Evolutionary conservation across 30 jellyfish, hydroid and myxozoan genomes (phyloP), one percentile per base, ranked within the genome.

Genomic region (Chironex yamaguchii): DNA sequence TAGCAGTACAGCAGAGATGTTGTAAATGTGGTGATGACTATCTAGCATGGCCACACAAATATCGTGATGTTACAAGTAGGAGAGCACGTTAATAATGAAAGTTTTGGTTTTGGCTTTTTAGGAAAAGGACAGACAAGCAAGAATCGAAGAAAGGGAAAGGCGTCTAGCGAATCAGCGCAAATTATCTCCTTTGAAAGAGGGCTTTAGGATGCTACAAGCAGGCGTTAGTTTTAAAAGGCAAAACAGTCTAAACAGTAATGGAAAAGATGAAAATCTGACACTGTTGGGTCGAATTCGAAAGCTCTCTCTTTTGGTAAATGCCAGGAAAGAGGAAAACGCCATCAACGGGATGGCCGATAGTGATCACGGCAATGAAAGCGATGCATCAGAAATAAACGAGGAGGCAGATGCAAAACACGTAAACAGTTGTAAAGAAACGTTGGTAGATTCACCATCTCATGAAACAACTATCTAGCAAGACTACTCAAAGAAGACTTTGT

Each of bases 51-150:
- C n/a, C n/a, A n/a, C n/a, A n/a, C n/a, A n/a, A n/a, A n/a, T n/a
- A n/a, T n/a, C n/a, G n/a, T n/a, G n/a, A n/a, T n/a, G n/a, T n/a
- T n/a, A n/a, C n/a, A n/a, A n/a, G n/a, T n/a, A n/a, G n/a, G n/a
- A n/a, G n/a, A n/a, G n/a, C n/a, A n/a, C n/a, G n/a, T n/a, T n/a
- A n/a, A n/a, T n/a, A n/a, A n/a, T n/a, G n/a, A n/a, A n/a, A n/a
- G n/a, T n/a, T n/a, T n/a, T n/a, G n/a, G n/a, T n/a, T n/a, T n/a
- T n/a, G n/a, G n/a, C n/a, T n/a, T n/a, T n/a, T n/a, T n/a, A 88
- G 96, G 96, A 88, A 64, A 76, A 88, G 48, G 96, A 88, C 2
- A 76, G 96, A 51, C 96, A 88, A 36, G 96, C 96, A 27, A 67
- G 96, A 36, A 48, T 77, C 24, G 89, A 77, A 29, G 96, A 88